Evolutionary conservation across 1,140 invertebrate genomes (phyloP).

Genomic region (Holotrichia oblita): DNA sequence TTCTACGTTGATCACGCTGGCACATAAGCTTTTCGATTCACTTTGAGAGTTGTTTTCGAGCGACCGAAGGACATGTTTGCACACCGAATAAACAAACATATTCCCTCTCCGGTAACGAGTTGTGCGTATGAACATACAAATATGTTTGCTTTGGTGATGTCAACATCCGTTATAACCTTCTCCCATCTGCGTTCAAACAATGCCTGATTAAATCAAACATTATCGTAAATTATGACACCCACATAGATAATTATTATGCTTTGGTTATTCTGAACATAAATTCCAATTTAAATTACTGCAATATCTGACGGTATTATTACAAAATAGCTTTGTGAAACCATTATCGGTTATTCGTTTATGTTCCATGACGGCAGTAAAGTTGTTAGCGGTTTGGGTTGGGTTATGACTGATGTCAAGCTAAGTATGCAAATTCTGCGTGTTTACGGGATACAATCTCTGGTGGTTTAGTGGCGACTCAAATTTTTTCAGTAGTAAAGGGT

Average conservation of each 20-base stretch:
- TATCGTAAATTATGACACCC: not conserved
- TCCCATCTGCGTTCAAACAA: not conserved
- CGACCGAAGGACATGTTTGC: not conserved
- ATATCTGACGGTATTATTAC: no score
- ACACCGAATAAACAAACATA: not conserved
- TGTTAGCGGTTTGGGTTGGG: no score
- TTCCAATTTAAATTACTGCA: no score
- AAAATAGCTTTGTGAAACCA: no score
- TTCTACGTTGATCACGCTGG: not conserved
- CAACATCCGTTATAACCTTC: not conserved
- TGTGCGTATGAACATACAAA: not conserved
- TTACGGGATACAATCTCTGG: no score
- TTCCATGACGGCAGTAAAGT: no score
- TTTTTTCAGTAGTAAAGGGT: no score
- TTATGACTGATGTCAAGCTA: no score
- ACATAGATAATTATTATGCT: not conserved
- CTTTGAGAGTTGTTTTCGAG: not conserved
- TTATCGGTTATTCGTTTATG: no score
- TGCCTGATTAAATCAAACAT: constrained; percentile 17
- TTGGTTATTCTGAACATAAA: not conserved
- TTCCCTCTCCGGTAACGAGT: constrained; percentile 1
- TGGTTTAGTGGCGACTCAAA: no score
- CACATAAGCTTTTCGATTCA: not conserved
- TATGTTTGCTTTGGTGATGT: not conserved
- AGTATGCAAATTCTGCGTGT: no score